These are phyloP conservation scores for Threskiornis aethiopicus DNA, from an alignment of 2,797 vertebrate genomes.

Conservation along the genomic window DNA sequence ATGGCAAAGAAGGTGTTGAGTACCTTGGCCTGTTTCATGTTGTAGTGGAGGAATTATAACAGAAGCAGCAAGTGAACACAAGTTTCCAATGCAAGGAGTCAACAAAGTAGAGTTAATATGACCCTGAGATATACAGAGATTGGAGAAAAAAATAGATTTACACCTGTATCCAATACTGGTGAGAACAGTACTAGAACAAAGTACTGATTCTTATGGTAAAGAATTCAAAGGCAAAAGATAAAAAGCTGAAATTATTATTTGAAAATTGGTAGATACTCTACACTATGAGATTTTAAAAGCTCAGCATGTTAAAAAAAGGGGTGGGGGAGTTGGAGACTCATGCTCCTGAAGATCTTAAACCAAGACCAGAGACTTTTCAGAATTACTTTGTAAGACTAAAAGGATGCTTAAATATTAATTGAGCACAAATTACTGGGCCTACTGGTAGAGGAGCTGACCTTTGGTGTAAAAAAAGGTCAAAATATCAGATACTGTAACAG, in stretches of 20 bases:
- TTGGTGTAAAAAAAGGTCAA: neutral
- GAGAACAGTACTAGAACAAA: neutral
- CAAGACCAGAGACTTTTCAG: neutral
- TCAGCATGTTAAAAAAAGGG: neutral
- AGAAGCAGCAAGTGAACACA: neutral
- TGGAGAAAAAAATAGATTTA: neutral
- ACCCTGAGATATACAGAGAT: neutral
- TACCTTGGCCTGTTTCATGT: neutral
- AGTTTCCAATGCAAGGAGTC: neutral
- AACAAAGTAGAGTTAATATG: neutral
- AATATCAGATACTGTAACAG: neutral
- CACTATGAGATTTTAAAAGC: neutral
- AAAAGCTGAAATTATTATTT: neutral
- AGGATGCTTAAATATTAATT: neutral
- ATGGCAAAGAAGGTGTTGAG: neutral
- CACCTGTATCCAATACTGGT: neutral
- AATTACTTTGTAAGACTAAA: neutral
- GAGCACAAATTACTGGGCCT: neutral
- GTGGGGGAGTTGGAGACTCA: neutral
- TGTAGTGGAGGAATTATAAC: neutral
- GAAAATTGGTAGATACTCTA: neutral
- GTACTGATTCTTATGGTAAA: neutral
- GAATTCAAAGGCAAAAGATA: neutral
- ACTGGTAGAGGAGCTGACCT: neutral
- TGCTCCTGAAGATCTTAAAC: neutral